Percentiles rank a stretch among this genome's conserved stretches.
Evolutionary conservation across 2,113 vertebrate genomes (phyloP).

Genomic region (Planiliza haematocheilus): DNA sequence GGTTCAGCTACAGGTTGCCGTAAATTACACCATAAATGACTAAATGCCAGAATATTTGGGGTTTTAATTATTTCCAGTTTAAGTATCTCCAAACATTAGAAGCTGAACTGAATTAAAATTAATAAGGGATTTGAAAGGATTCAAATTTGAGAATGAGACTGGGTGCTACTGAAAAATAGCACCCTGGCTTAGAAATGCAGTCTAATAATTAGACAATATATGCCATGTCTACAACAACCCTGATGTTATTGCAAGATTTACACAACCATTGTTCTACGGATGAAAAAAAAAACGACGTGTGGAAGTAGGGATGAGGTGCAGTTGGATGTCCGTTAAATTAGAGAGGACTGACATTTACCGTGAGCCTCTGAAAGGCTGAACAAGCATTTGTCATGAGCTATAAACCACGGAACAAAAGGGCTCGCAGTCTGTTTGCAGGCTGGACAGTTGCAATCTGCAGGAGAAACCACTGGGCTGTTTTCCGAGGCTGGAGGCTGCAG

Average conservation of each 20-base stretch:
- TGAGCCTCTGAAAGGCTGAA: slow-evolving; percentile 48
- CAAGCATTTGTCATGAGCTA: slow-evolving; percentile 51
- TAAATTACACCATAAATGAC: not conserved
- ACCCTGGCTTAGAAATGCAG: not conserved
- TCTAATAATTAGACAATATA: not conserved
- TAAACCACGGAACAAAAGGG: slow-evolving; percentile 52
- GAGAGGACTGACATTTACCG: slow-evolving; percentile 60
- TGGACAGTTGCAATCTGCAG: slow-evolving; percentile 45
- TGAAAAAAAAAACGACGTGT: not conserved
- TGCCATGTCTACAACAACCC: not conserved
- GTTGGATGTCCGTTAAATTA: slow-evolving; percentile 30
- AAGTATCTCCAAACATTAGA: not conserved
- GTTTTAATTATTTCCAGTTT: not conserved
- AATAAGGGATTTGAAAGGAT: not conserved
- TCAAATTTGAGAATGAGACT: not conserved
- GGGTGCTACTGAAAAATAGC: not conserved
- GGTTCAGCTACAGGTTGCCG: too few relatives aligned
- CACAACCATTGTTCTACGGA: not conserved
- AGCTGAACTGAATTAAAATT: not conserved
- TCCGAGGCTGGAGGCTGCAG: slow-evolving; percentile 7
- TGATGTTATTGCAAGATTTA: slow-evolving; percentile 5
- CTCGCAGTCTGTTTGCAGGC: slow-evolving; percentile 27
- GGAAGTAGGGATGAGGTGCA: slow-evolving; percentile 3
- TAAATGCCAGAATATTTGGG: not conserved
- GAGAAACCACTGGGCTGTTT: not conserved